These are phyloP conservation scores for Megamerina dolium DNA, from an alignment of 2,888 invertebrate species.

Conservation along the genomic window DNA sequence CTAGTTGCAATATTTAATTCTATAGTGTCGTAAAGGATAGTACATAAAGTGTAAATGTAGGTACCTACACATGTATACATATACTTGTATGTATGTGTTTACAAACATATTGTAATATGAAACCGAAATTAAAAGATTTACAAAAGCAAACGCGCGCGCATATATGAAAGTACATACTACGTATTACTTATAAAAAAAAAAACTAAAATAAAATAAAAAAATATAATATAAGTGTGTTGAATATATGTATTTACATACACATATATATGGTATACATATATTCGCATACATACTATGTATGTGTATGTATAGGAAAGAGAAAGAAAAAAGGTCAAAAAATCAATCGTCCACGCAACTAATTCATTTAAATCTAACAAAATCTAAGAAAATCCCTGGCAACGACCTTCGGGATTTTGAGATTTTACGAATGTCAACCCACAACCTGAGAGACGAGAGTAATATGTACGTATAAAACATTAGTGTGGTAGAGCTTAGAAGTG, in stretches of 20 bases:
- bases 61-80: no score
- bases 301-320: slow-evolving; percentile 2
- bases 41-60: no score
- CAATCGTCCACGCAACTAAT: slow-evolving; percentile 50
- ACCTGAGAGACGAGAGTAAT: slow-evolving; percentile 11
- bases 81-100: no score
- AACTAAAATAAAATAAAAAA: background rate
- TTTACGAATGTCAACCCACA: slow-evolving; percentile 48
- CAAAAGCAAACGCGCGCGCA: slow-evolving; percentile 8
- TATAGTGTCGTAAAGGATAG: no score
- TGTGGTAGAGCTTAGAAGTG: slow-evolving; percentile 23
- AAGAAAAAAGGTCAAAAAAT: slow-evolving; percentile 48
- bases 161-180: slow-evolving; percentile 2
- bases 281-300: background rate
- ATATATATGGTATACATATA: background rate
- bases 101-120: background rate
- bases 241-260: no score
- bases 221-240: no score
- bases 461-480: slow-evolving; percentile 8
- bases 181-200: no score
- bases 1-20: no score
- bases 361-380: slow-evolving; percentile 51
- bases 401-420: slow-evolving; percentile 50
- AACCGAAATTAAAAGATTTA: slow-evolving; percentile 11
- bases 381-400: slow-evolving; percentile 50